Conservation (phyloP, 1,140 invertebrate species). For the Hylaeus anthracinus region DNA sequence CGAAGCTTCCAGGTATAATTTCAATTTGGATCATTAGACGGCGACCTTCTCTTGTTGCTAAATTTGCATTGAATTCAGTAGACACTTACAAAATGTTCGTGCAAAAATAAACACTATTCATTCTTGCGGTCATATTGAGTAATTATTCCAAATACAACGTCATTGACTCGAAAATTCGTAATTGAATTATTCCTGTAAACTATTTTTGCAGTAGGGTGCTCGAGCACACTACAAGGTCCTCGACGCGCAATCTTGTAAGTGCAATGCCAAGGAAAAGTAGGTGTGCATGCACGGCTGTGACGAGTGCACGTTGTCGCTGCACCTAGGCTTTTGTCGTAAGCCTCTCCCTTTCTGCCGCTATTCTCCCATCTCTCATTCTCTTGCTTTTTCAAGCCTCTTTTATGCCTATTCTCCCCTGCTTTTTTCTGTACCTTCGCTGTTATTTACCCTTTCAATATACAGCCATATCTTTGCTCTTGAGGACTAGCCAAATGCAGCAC, state of each 20-base stretch:
- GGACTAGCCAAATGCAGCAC: background rate
- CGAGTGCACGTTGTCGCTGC: slow-evolving; percentile 7
- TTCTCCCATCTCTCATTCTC: slow-evolving; percentile 14
- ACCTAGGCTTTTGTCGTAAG: slow-evolving; percentile 9
- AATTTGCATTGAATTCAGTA: too few species aligned
- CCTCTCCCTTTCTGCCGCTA: background rate
- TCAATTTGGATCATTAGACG: too few species aligned
- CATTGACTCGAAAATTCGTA: background rate
- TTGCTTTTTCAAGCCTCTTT: background rate
- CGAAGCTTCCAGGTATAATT: too few species aligned
- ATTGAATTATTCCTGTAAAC: slow-evolving; percentile 39
- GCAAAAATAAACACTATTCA: too few species aligned
- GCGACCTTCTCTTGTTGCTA: too few species aligned
- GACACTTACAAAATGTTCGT: too few species aligned
- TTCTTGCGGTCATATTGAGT: too few species aligned
- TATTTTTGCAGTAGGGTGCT: background rate
- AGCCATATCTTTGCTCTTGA: background rate
- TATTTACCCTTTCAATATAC: background rate
- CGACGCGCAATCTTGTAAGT: slow-evolving; percentile 22
- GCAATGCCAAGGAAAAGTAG: slow-evolving; percentile 32
- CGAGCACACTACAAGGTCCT: background rate
- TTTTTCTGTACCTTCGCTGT: background rate
- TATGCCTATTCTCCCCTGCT: background rate
- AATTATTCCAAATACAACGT: too few species aligned
- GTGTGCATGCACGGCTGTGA: slow-evolving; percentile 2